phyloP scores from a whole-genome alignment of 2,113 vertebrate species.

The Sterrhoptilus dennistouni region DNA sequence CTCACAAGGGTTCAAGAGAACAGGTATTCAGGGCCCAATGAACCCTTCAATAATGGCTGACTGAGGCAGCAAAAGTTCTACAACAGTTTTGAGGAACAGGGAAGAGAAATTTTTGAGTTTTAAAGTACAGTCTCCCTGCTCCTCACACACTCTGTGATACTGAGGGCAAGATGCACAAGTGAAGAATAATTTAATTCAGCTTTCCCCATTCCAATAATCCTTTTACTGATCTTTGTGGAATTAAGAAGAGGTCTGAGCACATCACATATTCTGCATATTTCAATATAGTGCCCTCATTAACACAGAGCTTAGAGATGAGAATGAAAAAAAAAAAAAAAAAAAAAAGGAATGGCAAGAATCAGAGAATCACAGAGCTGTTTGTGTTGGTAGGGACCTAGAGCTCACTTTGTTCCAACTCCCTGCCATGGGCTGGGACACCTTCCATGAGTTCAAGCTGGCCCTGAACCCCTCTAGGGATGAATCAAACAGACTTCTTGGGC shows the following conservation, averaged over 20 bases:
- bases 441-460: background rate
- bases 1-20: background rate
- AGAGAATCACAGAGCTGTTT: background rate
- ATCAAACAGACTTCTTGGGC: background rate
- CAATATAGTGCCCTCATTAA: background rate
- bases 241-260: background rate
- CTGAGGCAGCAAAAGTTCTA: background rate
- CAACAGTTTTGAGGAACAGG: background rate
- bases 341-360: background rate
- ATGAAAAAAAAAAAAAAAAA: background rate
- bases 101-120: background rate
- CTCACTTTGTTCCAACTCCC: background rate
- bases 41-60: background rate
- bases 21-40: background rate
- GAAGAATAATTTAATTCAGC: background rate
- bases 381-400: background rate
- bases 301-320: accelerated
- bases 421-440: background rate
- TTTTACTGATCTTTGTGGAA: background rate
- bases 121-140: background rate
- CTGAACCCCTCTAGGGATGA: background rate
- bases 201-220: background rate
- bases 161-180: background rate
- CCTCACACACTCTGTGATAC: background rate
- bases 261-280: background rate